Base-by-base conservation (phyloP, 2,888 invertebrate genomes). In the Mythimna pallens region DNA sequence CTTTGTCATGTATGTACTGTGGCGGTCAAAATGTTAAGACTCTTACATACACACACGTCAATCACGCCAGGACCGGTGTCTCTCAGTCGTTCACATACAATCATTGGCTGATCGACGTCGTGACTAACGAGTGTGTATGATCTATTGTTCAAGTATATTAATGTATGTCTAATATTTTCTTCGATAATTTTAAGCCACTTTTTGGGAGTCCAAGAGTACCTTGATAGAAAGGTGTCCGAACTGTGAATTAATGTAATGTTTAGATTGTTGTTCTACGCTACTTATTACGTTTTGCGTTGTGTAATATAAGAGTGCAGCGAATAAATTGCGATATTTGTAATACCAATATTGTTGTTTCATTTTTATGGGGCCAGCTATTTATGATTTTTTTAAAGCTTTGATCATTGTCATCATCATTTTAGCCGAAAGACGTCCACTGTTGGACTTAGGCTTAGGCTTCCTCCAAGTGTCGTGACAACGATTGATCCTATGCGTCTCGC, bases 291-390 rank as follows among this genome's bases (percentile, higher is more conserved):
- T 79, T 76, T 72, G 57, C 43, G 50, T 74, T 70, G n/a, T 62
- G 63, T 57, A 34, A 72, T 43, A 69, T 47, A 65, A 55, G 47
- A 66, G 55, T 69, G 70, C 74, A 82, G 73, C 72, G 30, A 85
- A 80, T 86, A 79, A 82, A 86, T 64, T 75, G 64, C 73, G 22
- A 80, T 74, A 71, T 78, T 76, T 71, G 72, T 70, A 85, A 82
- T 74, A 62, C 40, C 47, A 59, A 65, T 52, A 47, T 34, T 22
- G 47, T 65, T 73, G 50, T 83, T 76, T 79, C 3, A 47, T 55
- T 63, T 54, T 22, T 20, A 52, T 43, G 3, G 40, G 40, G 12
- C 10, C 40, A 43, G 3, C 40, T 12, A 43, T 43, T 10, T 36
- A 36, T 8, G 36, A 36, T 40, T 10, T 40, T 40, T 40, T 40